Evolutionary conservation across 2,797 vertebrate species (phyloP).

Genomic region (Esox masquinongy): DNA sequence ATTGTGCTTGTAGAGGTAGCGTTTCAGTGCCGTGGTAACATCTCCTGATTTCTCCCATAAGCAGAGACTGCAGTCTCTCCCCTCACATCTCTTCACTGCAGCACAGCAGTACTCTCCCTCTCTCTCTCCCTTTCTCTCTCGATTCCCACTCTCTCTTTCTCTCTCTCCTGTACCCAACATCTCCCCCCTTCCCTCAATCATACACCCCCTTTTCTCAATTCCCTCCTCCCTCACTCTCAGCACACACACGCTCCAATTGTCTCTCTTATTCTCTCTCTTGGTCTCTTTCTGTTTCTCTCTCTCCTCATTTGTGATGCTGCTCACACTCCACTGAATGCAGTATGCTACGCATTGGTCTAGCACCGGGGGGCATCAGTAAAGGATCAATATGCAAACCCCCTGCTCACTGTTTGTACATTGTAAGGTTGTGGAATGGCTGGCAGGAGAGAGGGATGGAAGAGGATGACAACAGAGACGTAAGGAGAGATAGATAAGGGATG

Average conservation of each 20-base stretch:
- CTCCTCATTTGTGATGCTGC: slow-evolving; percentile 74
- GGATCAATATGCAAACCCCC: slow-evolving; percentile 68
- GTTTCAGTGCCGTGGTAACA: slow-evolving; percentile 69
- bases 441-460: slow-evolving; percentile 2
- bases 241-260: slow-evolving; percentile 17
- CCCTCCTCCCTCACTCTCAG: slow-evolving; percentile 23
- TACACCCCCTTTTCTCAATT: slow-evolving; percentile 18
- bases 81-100: slow-evolving; percentile 81
- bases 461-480: background rate
- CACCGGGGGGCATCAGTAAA: slow-evolving; percentile 63
- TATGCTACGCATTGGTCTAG: slow-evolving; percentile 62
- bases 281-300: slow-evolving; percentile 16
- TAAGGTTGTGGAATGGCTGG: slow-evolving; percentile 14
- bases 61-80: slow-evolving; percentile 80
- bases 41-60: slow-evolving; percentile 72
- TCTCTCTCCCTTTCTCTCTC: slow-evolving; percentile 19
- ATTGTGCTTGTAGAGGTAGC: slow-evolving; percentile 52
- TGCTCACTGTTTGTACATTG: background rate
- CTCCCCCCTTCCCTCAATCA: slow-evolving; percentile 8
- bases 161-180: slow-evolving; percentile 10
- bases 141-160: background rate
- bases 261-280: background rate
- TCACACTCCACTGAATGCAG: slow-evolving; percentile 77
- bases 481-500: background rate
- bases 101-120: slow-evolving; percentile 56